These are phyloP conservation scores for Alethe castanea DNA, from an alignment of 2,113 vertebrate species.

Conservation along the genomic window DNA sequence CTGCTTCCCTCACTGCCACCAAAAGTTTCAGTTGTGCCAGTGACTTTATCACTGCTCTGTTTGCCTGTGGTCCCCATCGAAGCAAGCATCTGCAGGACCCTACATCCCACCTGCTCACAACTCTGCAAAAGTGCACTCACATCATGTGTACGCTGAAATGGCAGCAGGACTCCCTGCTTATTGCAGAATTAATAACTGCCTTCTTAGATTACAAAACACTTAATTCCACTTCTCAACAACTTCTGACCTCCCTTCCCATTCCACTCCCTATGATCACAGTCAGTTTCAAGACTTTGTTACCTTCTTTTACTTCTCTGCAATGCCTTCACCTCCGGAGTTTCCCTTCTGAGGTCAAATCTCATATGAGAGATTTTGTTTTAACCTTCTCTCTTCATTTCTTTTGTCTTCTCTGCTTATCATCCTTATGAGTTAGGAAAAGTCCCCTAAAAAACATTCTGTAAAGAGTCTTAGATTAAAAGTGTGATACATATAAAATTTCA, in stretches of 20 bases:
- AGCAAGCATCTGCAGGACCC: not conserved
- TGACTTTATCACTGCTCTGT: not conserved
- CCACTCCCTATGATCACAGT: not conserved
- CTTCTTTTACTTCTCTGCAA: conserved; percentile 22
- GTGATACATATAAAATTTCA: not conserved
- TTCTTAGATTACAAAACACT: not conserved
- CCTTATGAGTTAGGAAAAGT: not conserved
- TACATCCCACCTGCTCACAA: not conserved
- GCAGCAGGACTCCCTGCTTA: not conserved
- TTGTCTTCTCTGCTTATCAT: conserved; percentile 41
- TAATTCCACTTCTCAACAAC: not conserved
- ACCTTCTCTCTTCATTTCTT: conserved; percentile 50
- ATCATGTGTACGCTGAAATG: rapidly evolving
- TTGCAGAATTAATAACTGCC: not conserved
- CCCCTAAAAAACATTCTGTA: conserved; percentile 46
- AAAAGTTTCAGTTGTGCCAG: not conserved
- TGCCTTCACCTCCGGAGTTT: not conserved
- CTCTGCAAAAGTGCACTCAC: not conserved
- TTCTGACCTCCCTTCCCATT: not conserved
- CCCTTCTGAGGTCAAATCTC: conserved; percentile 17
- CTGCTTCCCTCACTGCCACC: not conserved
- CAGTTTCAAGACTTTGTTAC: not conserved
- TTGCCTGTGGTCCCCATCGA: not conserved
- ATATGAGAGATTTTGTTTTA: conserved; percentile 1
- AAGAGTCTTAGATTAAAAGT: not conserved